Percentiles rank a stretch among this genome's conserved stretches.
phyloP scores from a whole-genome alignment of 2,888 invertebrate genomes.

The Marasmarcha lunaedactyla region DNA sequence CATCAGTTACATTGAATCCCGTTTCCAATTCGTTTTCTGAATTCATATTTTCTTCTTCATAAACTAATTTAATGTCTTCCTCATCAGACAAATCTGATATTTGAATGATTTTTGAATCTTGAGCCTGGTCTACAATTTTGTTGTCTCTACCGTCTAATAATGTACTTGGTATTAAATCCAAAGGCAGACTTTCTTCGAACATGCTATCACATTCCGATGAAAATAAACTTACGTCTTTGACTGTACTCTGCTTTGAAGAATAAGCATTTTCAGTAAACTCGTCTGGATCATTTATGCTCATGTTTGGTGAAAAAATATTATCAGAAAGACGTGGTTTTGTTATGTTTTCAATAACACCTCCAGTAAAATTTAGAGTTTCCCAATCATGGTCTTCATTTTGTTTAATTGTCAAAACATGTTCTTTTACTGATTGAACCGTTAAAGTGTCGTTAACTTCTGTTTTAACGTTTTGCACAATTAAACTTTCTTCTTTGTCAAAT shows the following conservation, averaged over 20 bases:
- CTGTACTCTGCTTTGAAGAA: constrained; percentile 22
- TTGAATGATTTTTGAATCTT: not conserved
- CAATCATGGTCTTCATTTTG: constrained; percentile 37
- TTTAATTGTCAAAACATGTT: too few species aligned
- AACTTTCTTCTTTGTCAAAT: not conserved
- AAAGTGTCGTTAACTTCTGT: too few species aligned
- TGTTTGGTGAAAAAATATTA: constrained; percentile 41
- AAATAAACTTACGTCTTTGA: constrained; percentile 50
- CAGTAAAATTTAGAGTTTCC: constrained; percentile 50
- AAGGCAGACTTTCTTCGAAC: constrained; percentile 69
- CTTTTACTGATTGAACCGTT: not conserved
- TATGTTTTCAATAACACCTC: constrained; percentile 33
- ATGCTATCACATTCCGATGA: constrained; percentile 60
- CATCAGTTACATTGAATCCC: constrained; percentile 20
- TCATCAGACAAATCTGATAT: constrained; percentile 31
- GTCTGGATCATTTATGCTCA: constrained; percentile 39
- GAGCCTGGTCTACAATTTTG: constrained; percentile 6
- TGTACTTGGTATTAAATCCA: constrained; percentile 61
- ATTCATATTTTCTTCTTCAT: constrained; percentile 34
- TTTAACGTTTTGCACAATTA: not conserved
- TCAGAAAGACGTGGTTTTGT: constrained; percentile 30
- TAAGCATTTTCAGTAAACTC: constrained; percentile 18
- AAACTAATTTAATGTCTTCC: constrained; percentile 47
- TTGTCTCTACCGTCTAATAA: constrained; percentile 40
- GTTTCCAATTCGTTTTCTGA: constrained; percentile 18